Base-by-base conservation (phyloP, 2,113 vertebrate species). In the Ictalurus furcatus region DNA sequence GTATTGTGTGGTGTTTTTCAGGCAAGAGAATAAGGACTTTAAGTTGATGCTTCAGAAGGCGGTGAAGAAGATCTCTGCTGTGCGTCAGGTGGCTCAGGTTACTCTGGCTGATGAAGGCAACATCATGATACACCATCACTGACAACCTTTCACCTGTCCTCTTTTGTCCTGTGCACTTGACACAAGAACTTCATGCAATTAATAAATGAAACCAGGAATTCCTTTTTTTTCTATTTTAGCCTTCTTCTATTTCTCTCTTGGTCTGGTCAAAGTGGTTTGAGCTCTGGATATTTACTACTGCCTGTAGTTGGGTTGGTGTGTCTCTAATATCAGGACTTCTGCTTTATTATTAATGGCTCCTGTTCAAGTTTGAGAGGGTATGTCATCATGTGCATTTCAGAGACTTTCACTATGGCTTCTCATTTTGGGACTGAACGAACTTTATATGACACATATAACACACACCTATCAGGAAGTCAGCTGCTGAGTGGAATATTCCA, bases 21-120 rank as follows among this genome's bases (percentile, higher is more conserved):
- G 91, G 2, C 2, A 14, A 9, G 84, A 54, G 8, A 19, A 90
- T 0, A 94, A 90, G 84, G 90, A 94, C 89, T 71, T 94, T 90
- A 95, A 90, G 89, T 67, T 78, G n/a, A 82, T 92, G 59, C 90
- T 96, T 74, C 92, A 95, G 84, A 95, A 94, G 87, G 94, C 93
- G 0, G 94, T 95, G 86, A 95, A 84, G 92, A 95, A 93, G 91
- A 92, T 95, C 89, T 88, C 94, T 2, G 91, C 93, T 14, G 88
- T 95, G 78, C 93, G 92, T 1, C 90, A 92, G 6, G 89, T 94
- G 88, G 90, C 93, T 3, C 94, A 94, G 86, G 56, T 94, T 65
- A 59, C 87, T n/a, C 12, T 84, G 23, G 71, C 54, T 0, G 93
- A 95, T 0, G 95, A 96, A 0, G 89, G 76, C 88, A 95, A 93